Base-by-base conservation (phyloP, 2,797 vertebrate species). In the Vireo griseus region DNA sequence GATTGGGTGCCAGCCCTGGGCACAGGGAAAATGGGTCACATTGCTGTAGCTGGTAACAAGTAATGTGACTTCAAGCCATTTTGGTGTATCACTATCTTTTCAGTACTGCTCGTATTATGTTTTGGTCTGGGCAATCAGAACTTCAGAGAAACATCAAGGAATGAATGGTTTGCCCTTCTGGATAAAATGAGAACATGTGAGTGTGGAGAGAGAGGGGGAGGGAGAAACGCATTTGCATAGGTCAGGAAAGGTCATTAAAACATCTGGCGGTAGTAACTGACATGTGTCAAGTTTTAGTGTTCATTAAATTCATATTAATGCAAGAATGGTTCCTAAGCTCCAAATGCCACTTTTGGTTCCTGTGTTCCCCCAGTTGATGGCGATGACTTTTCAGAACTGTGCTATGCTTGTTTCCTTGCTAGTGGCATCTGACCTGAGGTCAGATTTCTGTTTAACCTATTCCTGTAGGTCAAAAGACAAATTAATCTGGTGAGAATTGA, bases 391-490 rank as follows among this genome's bases (percentile, higher is more conserved):
- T 97, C 88, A 97, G 97, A 97, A 98, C 98, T 98, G 97, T 98
- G 97, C 89, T 75, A 93, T 97, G 97, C 97, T 98, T 99, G 98
- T 99, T 98, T 98, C 94, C 95, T 97, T 98, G 98, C 99, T 98
- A 98, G 94, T 97, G 96, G 97, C 97, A 95, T 97, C 92, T 98
- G 98, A 98, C 97, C 97, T 73, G 16, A 81, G 97, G 97, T 98
- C 97, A 97, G 93, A 86, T 96, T 96, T 96, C 94, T 98, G 97
- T 98, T 99, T 99, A 99, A 99, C 98, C 98, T 98, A 97, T 98
- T 96, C 94, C 96, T 96, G 97, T 96, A 97, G 98, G 98, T 98
- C 98, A 98, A 97, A 97, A 97, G 96, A 91, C 95, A 98, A 98
- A 98, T 98, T 98, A 98, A 97, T 98, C 98, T 98, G 96, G 95